A percentile compares a stretch with the other conserved stretches of the same genome.
Evolutionary conservation across 2,113 vertebrate genomes (phyloP).

Genomic region (Sprattus sprattus): DNA sequence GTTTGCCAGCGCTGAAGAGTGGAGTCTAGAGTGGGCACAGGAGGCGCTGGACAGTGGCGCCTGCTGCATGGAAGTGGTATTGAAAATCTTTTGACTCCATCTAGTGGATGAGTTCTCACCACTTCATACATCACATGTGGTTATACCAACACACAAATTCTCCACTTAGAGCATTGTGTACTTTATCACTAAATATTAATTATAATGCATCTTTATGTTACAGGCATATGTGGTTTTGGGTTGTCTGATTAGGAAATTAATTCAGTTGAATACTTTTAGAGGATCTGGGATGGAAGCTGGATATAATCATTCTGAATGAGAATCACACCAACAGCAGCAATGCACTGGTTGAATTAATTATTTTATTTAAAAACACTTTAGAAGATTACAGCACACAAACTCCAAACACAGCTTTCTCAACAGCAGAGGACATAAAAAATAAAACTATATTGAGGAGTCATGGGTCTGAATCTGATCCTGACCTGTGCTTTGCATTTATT

Average conservation of each 20-base stretch:
- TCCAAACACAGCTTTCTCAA: slow-evolving; percentile 41
- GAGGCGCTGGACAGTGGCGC: too few species aligned
- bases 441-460: slow-evolving; percentile 29
- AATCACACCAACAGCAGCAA: background rate
- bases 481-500: slow-evolving; percentile 42
- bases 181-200: too few species aligned
- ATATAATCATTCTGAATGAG: background rate
- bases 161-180: too few species aligned
- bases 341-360: slow-evolving; percentile 1
- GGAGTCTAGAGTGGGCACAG: too few species aligned
- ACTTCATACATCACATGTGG: background rate
- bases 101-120: background rate
- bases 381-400: slow-evolving; percentile 47
- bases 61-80: too few species aligned
- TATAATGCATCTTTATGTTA: too few species aligned
- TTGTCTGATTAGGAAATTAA: background rate
- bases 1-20: too few species aligned
- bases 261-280: background rate
- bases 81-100: background rate
- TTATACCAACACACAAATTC: background rate
- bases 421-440: slow-evolving; percentile 37
- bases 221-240: too few species aligned
- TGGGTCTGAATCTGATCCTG: slow-evolving; percentile 36
- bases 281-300: background rate
- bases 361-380: slow-evolving; percentile 43